Evolutionary conservation across 2,888 invertebrate species (phyloP).

Genomic region (Mamestra brassicae): DNA sequence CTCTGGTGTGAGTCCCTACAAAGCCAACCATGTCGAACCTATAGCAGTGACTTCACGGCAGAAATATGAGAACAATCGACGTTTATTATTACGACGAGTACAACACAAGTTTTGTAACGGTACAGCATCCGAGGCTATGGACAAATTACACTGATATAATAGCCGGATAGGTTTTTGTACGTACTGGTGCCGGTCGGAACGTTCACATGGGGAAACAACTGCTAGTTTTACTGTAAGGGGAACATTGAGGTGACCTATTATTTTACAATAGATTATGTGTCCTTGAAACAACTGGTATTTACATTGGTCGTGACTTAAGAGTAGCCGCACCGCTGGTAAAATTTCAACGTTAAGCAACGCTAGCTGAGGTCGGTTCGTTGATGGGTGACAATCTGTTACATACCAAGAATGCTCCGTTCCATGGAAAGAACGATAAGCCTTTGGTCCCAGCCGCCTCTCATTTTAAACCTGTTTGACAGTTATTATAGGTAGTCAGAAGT

Average conservation of each 20-base stretch:
- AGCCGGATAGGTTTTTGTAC: constrained; percentile 1
- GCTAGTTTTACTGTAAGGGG: constrained; percentile 7
- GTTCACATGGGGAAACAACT: constrained; percentile 8
- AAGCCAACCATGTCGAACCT: background rate
- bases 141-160: constrained; percentile 36
- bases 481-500: too few species aligned
- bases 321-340: too few species aligned
- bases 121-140: constrained; percentile 15
- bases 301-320: too few species aligned
- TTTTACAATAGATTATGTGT: background rate
- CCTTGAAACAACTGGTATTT: too few species aligned
- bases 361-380: too few species aligned
- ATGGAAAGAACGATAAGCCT: too few species aligned
- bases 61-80: constrained; percentile 67
- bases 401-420: too few species aligned
- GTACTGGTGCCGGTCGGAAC: constrained; percentile 24
- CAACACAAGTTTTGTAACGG: too few species aligned
- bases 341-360: too few species aligned
- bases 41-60: constrained; percentile 52
- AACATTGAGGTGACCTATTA: constrained; percentile 4
- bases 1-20: background rate
- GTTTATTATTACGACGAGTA: constrained; percentile 50
- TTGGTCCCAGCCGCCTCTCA: too few species aligned
- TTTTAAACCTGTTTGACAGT: too few species aligned
- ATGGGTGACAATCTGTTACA: too few species aligned